phyloP scores from a whole-genome alignment of 2,113 vertebrate species.

The Gavialis gangeticus region DNA sequence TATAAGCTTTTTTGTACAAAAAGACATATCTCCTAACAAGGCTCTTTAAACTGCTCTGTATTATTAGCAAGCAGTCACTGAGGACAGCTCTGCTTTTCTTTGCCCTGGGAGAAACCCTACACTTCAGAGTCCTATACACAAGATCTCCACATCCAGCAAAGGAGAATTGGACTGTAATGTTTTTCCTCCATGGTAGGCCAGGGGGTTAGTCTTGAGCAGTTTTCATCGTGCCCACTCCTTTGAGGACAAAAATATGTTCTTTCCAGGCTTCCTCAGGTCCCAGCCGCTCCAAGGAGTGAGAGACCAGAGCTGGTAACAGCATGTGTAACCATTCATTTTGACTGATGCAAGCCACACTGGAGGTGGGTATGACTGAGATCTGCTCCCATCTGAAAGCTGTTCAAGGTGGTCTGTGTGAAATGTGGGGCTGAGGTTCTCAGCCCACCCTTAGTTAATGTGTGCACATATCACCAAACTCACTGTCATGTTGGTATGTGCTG shows the following conservation, averaged over 20 bases:
- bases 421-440: slow-evolving; percentile 51
- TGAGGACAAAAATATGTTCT: background rate
- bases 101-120: background rate
- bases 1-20: background rate
- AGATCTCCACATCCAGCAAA: background rate
- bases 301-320: slow-evolving; percentile 32
- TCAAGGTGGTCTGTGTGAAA: slow-evolving; percentile 64
- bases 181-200: fast-evolving
- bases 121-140: background rate
- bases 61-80: background rate
- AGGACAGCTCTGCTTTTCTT: background rate
- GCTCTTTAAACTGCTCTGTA: background rate
- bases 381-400: slow-evolving; percentile 48
- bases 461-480: slow-evolving; percentile 38
- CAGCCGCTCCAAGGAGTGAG: background rate
- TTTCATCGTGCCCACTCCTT: background rate
- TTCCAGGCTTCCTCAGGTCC: background rate
- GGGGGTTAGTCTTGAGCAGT: background rate
- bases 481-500: background rate
- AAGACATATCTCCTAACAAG: background rate
- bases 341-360: slow-evolving; percentile 63
- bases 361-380: slow-evolving; percentile 61
- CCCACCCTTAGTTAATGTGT: slow-evolving; percentile 21
- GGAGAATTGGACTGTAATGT: background rate
- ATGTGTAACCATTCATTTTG: slow-evolving; percentile 71